Conservation (phyloP, 2,888 invertebrate species). For the Clanis bilineata region DNA sequence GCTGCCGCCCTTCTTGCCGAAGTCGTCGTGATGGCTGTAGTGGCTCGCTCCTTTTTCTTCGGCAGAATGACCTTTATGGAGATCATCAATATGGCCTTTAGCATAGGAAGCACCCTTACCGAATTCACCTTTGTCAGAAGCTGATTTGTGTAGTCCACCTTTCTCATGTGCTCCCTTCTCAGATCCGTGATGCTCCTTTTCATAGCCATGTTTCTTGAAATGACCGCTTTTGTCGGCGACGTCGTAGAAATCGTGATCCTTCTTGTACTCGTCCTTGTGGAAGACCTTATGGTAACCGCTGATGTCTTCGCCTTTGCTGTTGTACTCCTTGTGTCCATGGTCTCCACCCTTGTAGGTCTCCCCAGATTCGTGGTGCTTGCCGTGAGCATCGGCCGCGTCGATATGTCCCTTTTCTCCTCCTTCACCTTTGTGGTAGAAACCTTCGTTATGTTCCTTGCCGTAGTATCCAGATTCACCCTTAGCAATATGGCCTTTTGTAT, state of each 20-base stretch:
- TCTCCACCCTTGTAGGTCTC: slow-evolving; percentile 80
- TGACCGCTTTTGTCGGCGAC: slow-evolving; percentile 86
- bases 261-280: slow-evolving; percentile 90
- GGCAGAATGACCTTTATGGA: slow-evolving; percentile 79
- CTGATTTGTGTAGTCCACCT: slow-evolving; percentile 79
- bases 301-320: slow-evolving; percentile 86
- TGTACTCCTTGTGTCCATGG: slow-evolving; percentile 82
- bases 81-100: slow-evolving; percentile 80
- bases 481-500: slow-evolving; percentile 75
- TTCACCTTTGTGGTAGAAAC: slow-evolving; percentile 75
- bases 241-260: slow-evolving; percentile 89
- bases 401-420: slow-evolving; percentile 80
- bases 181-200: slow-evolving; percentile 78
- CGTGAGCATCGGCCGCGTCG: slow-evolving; percentile 79
- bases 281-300: slow-evolving; percentile 88
- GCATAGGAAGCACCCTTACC: slow-evolving; percentile 82
- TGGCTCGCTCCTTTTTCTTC: slow-evolving; percentile 82
- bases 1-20: slow-evolving; percentile 77
- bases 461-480: slow-evolving; percentile 82
- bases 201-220: slow-evolving; percentile 84
- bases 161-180: slow-evolving; percentile 81
- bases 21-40: slow-evolving; percentile 78
- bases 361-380: slow-evolving; percentile 77
- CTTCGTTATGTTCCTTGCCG: slow-evolving; percentile 77
- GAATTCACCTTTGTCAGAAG: slow-evolving; percentile 72